Conservation (phyloP, 2,888 invertebrate genomes). For the Anagyrus pseudococci region DNA sequence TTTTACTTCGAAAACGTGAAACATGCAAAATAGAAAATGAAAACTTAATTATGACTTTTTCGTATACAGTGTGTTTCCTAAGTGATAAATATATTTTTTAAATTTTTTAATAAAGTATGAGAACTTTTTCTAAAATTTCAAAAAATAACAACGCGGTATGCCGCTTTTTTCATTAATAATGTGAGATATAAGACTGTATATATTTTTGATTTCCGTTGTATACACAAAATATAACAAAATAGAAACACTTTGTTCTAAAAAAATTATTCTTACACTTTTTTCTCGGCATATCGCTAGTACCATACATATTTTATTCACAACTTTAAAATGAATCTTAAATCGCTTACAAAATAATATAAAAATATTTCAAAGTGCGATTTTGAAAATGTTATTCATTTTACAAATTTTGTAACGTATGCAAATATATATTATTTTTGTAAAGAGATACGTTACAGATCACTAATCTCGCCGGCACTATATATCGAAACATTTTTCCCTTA, state of each 20-base stretch:
- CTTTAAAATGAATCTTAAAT: too few relatives aligned
- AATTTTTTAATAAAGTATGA: conserved; percentile 20
- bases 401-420: not conserved
- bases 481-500: not conserved
- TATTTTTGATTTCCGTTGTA: not conserved
- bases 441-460: conserved; percentile 10
- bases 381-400: not conserved
- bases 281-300: too few relatives aligned
- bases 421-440: not conserved
- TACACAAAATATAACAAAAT: not conserved
- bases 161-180: not conserved
- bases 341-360: too few relatives aligned
- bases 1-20: not conserved
- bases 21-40: not conserved
- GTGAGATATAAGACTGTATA: not conserved
- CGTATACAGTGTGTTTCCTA: conserved; percentile 17
- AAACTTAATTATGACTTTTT: not conserved
- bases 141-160: conserved; percentile 24
- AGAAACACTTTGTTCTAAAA: not conserved
- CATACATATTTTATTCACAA: too few relatives aligned
- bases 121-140: conserved; percentile 27
- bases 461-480: not conserved
- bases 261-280: not conserved
- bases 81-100: conserved; percentile 19
- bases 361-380: too few relatives aligned